Percentiles rank a stretch among this genome's conserved stretches.
These are phyloP conservation scores for Phyllostomus discolor DNA, from an alignment of 2,113 vertebrate species.

Conservation along the genomic window DNA sequence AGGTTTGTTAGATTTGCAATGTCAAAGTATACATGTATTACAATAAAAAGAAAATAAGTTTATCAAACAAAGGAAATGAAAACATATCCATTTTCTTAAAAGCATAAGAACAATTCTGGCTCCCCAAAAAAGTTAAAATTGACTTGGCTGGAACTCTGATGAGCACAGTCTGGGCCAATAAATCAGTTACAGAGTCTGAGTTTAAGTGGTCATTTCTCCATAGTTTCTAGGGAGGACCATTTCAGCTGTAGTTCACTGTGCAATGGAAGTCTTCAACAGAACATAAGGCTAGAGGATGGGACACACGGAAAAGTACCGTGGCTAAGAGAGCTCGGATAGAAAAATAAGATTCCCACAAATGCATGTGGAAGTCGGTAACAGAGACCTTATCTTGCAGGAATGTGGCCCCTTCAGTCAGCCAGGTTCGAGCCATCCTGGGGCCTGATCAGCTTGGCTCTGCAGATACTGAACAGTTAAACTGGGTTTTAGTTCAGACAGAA, in stretches of 20 bases:
- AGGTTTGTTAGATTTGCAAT: not conserved
- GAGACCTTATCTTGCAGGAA: conserved; percentile 19
- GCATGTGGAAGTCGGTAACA: not conserved
- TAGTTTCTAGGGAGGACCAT: conserved; percentile 60
- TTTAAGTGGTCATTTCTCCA: conserved; percentile 59
- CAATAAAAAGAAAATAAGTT: conserved; percentile 29
- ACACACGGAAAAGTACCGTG: conserved; percentile 34
- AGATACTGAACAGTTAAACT: not conserved
- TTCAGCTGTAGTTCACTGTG: conserved; percentile 35
- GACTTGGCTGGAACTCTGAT: conserved; percentile 31
- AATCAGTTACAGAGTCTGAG: conserved; percentile 28
- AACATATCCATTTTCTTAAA: conserved; percentile 53
- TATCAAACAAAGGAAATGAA: conserved; percentile 54
- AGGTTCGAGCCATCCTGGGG: not conserved
- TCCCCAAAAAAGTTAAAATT: conserved; percentile 36
- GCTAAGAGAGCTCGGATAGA: not conserved
- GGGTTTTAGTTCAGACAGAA: conserved; percentile 13
- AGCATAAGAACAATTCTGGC: conserved; percentile 43
- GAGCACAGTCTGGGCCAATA: conserved; percentile 51
- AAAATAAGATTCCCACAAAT: not conserved
- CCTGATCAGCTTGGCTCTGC: not conserved
- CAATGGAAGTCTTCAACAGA: not conserved
- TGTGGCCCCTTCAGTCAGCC: not conserved
- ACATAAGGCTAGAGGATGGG: not conserved
- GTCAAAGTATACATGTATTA: not conserved